Evolutionary conservation across 1,140 invertebrate genomes (phyloP), one percentile per base, ranked within the genome.

Genomic region (Drosophila rufa): DNA sequence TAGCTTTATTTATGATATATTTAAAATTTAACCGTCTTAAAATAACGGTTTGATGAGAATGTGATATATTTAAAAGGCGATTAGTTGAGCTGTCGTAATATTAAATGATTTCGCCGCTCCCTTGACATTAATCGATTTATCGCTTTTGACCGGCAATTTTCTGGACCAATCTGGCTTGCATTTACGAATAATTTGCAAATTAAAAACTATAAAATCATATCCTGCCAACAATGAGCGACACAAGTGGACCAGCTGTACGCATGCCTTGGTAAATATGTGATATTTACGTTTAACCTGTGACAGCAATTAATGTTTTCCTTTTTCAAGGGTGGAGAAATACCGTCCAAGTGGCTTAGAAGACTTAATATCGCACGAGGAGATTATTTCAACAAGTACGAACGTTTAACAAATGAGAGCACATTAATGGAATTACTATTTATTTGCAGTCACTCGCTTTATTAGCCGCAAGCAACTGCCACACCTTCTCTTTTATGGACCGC

Each of bases 401-500:
- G 9, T 12, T 5, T 22, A 14, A 15, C 11, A n/a, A 15, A 22
- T 19, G 1, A n/a, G 11, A 42, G 2, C 19, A 56, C 1, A 12
- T 22, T n/a, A 51, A 56, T 27, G 8, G 0, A 59, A 6, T 7
- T n/a, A 17, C 17, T 43, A 19, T 43, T 14, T 19, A 22, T 55
- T 71, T 59, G 17, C 92, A 99, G 98, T 99, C 80, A 96, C 95
- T 69, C 97, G 96, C 93, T 99, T 99, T 93, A 98, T 99, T 51
- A 95, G 96, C 69, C 97, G 98, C 92, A 96, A 99, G 92, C 96
- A 98, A 76, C 93, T 99, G 43, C 99, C 99, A 4, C 99, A 99
- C 95, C 94, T 99, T 33, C 93, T 99, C 17, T 98, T 99, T 78
- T 99, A 99, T 95, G 99, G 99, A 3, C 99, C 99, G 45, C 99